Evolutionary conservation across 2,113 vertebrate species (phyloP), one percentile per base, ranked within the genome.

Genomic region (Ariopsis seemanni): DNA sequence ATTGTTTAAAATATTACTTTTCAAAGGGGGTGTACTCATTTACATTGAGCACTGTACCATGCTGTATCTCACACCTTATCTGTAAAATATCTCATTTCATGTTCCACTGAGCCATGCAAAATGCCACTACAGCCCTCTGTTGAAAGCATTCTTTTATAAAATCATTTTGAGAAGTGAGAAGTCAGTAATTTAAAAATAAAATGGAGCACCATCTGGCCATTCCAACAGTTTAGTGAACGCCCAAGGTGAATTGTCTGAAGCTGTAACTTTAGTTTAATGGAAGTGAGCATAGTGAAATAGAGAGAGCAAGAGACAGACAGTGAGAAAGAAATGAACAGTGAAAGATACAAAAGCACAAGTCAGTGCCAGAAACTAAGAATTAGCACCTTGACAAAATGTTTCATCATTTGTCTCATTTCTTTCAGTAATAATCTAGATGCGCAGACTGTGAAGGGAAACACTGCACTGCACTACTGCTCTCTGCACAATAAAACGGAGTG

Each of bases 401-500:
- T 65, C 12, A 34, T 72, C 15, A 1, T 5, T 5, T 57, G 63
- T 34, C 22, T 17, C 48, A n/a, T 79, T 67, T 65, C 18, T 77
- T 83, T 74, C 55, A 48, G 69, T 82, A 58, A 92, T 84, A 95
- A 93, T 88, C 90, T 96, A 75, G 89, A 88, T 55, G 92, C 88
- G 55, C 93, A 86, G 91, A 95, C 92, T 0, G 42, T 9, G 0
- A 89, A 85, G 17, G 94, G 94, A 6, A 96, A 95, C 91, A 94
- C 92, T 0, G 88, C 93, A 0, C 87, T 96, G 86, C 95, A 95
- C 88, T 96, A 95, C 91, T 94, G 93, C 90, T 94, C 94, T 87
- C 87, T 90, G 60, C 92, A 95, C 89, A 94, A 95, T 89, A 95
- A 94, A 89, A 92, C 92, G 0, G 90, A 95, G 87, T 93, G 95